Percentiles rank a stretch among this genome's conserved stretches.
These are phyloP conservation scores for Colinus virginianus DNA, from an alignment of 2,113 vertebrate species.

Conservation along the genomic window DNA sequence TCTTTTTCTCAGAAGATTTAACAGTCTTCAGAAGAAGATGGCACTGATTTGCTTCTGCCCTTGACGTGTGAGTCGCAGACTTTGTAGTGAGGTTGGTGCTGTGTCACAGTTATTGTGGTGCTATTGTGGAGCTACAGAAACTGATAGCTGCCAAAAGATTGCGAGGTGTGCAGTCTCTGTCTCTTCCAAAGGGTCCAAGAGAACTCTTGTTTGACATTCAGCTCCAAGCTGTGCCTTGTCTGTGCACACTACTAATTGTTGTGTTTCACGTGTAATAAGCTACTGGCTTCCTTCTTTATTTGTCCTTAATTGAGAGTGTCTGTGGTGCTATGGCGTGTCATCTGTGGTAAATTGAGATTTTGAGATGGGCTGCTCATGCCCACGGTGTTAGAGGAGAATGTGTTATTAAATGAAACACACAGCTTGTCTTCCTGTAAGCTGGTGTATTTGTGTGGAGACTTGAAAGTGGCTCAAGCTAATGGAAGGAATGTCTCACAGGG, in stretches of 20 bases:
- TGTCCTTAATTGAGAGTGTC: not conserved
- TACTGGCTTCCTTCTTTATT: not conserved
- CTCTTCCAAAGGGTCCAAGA: not conserved
- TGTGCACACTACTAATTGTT: not conserved
- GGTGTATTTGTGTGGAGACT: not conserved
- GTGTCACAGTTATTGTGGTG: not conserved
- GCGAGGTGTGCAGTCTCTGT: not conserved
- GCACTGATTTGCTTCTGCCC: not conserved
- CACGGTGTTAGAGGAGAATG: fast-evolving
- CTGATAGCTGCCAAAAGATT: not conserved
- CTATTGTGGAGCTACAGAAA: not conserved
- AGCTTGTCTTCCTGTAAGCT: not conserved
- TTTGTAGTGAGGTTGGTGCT: not conserved
- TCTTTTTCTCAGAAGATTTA: not conserved
- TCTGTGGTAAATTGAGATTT: not conserved
- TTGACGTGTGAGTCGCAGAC: not conserved
- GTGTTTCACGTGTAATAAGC: not conserved
- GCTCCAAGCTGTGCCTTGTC: fast-evolving
- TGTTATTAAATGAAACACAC: not conserved
- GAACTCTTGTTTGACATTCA: not conserved
- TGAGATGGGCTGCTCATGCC: not conserved
- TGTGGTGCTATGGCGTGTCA: fast-evolving
- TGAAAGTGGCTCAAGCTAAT: not conserved
- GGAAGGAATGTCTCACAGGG: not conserved
- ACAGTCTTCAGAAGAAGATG: not conserved